phyloP scores from a whole-genome alignment of 1,140 invertebrate species.

The Drosophila baimaii region DNA sequence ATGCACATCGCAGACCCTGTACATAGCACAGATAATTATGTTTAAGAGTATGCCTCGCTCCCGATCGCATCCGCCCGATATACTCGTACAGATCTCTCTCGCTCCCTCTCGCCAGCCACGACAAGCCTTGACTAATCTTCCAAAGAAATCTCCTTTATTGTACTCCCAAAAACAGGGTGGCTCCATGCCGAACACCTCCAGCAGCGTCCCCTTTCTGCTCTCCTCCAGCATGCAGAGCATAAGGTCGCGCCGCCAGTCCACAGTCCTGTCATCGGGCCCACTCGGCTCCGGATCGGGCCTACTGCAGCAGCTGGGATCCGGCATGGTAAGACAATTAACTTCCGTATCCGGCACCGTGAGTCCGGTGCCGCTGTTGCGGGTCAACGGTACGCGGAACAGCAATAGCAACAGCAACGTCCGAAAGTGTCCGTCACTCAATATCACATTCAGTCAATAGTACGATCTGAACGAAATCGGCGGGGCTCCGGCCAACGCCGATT shows the following conservation, averaged over 20 bases:
- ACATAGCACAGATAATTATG: slow-evolving; percentile 44
- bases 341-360: slow-evolving; percentile 86
- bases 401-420: slow-evolving; percentile 88
- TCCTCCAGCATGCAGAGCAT: slow-evolving; percentile 93
- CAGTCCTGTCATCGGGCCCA: slow-evolving; percentile 85
- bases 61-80: slow-evolving; percentile 36
- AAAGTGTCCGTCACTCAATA: slow-evolving; percentile 90
- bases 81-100: not conserved
- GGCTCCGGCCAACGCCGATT: slow-evolving; percentile 64
- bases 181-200: slow-evolving; percentile 94
- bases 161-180: slow-evolving; percentile 88
- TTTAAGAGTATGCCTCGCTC: slow-evolving; percentile 41
- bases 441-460: slow-evolving; percentile 86
- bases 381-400: slow-evolving; percentile 87
- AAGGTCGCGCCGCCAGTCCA: slow-evolving; percentile 90
- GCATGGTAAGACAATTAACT: slow-evolving; percentile 93
- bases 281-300: slow-evolving; percentile 88
- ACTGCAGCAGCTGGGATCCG: slow-evolving; percentile 92
- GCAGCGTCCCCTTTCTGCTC: slow-evolving; percentile 92
- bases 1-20: slow-evolving; percentile 50
- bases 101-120: slow-evolving; percentile 3
- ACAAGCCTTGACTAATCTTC: slow-evolving; percentile 80
- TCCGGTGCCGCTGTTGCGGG: slow-evolving; percentile 84
- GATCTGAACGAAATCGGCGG: slow-evolving; percentile 78
- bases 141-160: slow-evolving; percentile 84